Base-by-base conservation (phyloP, 2,888 invertebrate species). In the Erebia ligea region DNA sequence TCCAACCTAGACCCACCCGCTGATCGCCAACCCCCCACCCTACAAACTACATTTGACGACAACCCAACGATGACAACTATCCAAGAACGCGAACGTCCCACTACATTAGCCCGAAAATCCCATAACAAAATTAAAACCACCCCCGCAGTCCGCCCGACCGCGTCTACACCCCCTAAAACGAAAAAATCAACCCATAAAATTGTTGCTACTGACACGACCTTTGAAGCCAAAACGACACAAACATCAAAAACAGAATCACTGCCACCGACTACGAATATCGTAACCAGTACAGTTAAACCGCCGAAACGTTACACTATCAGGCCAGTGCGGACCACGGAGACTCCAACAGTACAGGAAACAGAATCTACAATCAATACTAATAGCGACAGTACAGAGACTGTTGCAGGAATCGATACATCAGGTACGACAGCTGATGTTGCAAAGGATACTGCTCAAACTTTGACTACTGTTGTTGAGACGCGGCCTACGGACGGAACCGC, bases 271-370 rank as follows among this genome's bases (percentile, higher is more conserved):
- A 83, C 86, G 62, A 90, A 85, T 80, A 84, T 84, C 67, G 85
- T 86, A 62, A 84, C 78, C 42, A 79, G 87, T 70, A 88, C 91
- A 67, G 84, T 84, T 75, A 86, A 89, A 69, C 91, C 95, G 62
- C 91, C 94, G 70, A 92, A 94, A 79, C 91, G 92, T 78, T 95
- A 95, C 76, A 93, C 94, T 64, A 94, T 95, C 73, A 90, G 93
- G 78, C 90, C 89, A 72, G 85, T 91, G 79, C 85, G 91, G 69
- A 91, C 89, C 45, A 90, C 92, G 72, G 88, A 87, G 75, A 86
- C 87, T 73, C 87, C 88, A 48, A 87, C 88, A 45, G 83, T 84
- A 67, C 86, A 86, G 81, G 94, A 89, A 81, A 94, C 89, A 78
- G 93, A 89, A 83, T 92, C 86, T 76, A 94, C 89, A 81, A 86